Evolutionary conservation across 2,113 vertebrate genomes (phyloP).

Genomic region (Centropus unirufus): DNA sequence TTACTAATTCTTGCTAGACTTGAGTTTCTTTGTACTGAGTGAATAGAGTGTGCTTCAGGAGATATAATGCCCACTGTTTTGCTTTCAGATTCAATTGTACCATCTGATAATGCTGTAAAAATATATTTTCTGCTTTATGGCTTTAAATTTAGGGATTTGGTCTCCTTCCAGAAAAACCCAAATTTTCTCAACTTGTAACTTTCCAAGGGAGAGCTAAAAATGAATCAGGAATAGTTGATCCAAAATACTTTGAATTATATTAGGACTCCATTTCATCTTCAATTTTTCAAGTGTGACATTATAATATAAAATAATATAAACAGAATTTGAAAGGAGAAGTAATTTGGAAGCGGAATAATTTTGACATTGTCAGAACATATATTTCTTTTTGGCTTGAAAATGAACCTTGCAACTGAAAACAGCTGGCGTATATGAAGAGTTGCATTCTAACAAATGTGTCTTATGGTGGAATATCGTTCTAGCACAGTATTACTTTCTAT

Average conservation of each 20-base stretch:
- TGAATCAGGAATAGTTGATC: neutral
- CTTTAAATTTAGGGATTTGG: neutral
- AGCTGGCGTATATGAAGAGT: neutral
- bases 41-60: neutral
- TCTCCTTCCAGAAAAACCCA: neutral
- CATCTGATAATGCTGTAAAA: neutral
- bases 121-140: neutral
- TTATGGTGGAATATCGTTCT: neutral
- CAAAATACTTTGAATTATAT: neutral
- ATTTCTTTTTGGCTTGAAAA: neutral
- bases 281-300: neutral
- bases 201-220: neutral
- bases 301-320: neutral
- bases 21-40: neutral
- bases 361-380: conserved; percentile 20
- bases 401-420: neutral
- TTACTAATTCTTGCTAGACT: neutral
- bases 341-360: conserved; percentile 31
- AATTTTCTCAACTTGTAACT: neutral
- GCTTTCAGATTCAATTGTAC: neutral
- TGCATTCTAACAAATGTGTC: neutral
- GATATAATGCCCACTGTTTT: neutral
- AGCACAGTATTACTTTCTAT: neutral
- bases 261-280: neutral
- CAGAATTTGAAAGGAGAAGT: conserved; percentile 19